Evolutionary conservation across 2,888 invertebrate genomes (phyloP), one percentile per base, ranked within the genome.

Genomic region (Drosophila rellima): DNA sequence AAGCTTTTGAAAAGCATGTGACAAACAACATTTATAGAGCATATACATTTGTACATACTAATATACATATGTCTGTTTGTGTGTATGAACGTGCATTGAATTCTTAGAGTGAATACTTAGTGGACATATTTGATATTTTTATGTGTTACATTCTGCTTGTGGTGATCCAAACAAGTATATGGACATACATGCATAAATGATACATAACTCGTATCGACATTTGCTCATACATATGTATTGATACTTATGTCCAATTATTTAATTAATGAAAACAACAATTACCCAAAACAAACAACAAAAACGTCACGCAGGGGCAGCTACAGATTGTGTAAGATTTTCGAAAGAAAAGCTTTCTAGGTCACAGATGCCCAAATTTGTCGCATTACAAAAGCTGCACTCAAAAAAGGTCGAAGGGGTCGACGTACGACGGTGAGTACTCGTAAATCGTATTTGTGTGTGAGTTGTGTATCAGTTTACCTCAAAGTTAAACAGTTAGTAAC

Each of bases 321-420:
- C 60, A 62, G 15, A 17, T 76, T 59, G 70, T 52, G 71, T 59
- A 88, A 90, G 31, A 45, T 83, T 77, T 88, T 80, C 69, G 65
- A 84, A 86, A 90, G 87, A 84, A 86, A 88, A 86, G 44, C 89
- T 90, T 80, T 88, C 90, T 88, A 90, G 84, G 84, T 90, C 90
- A 86, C 61, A 62, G 69, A 62, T 63, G 74, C 17, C 52, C 33
- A 44, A 18, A 39, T 57, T 54, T 76, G 70, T 67, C 63, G 40
- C 67, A 51, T 56, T 44, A 56, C 66, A 73, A 71, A 59, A 61
- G 47, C 29, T 37, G 40, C 74, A 67, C 64, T 85, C 44, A 67
- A 61, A 76, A 83, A 74, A 74, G 80, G 76, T 85, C 73, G 55
- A n/a, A 52, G 45, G 56, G 60, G 88, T 83, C 60, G 56, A 20